A percentile compares a stretch with the other conserved stretches of the same genome.
phyloP scores from a whole-genome alignment of 1,140 invertebrate species.

The Drosophila mayri region DNA sequence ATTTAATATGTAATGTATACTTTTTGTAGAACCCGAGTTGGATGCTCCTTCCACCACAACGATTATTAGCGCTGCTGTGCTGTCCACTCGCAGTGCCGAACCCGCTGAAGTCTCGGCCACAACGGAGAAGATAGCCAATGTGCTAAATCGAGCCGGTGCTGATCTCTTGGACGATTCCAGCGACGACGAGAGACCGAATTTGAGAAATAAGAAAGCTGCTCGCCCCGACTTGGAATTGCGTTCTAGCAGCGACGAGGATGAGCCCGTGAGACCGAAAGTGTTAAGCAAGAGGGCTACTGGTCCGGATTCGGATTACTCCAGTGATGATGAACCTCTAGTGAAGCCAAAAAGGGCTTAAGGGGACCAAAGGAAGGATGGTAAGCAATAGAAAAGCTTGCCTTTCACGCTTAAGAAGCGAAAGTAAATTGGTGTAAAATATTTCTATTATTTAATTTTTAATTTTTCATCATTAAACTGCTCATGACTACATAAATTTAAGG shows the following conservation, averaged over 20 bases:
- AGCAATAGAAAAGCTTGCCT: background rate
- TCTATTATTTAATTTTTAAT: background rate
- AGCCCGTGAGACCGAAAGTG: background rate
- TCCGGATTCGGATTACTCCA: constrained; percentile 16
- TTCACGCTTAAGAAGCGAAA: background rate
- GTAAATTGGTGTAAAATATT: background rate
- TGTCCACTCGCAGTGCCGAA: constrained; percentile 42
- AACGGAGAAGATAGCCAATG: constrained; percentile 39
- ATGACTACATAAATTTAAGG: background rate
- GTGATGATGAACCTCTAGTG: constrained; percentile 17
- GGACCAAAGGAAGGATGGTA: background rate
- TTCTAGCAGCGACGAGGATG: constrained; percentile 5
- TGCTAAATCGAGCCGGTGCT: background rate
- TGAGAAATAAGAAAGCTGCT: background rate
- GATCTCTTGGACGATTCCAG: constrained; percentile 11
- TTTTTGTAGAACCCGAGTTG: constrained; percentile 39
- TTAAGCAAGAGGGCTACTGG: background rate
- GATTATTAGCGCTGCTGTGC: constrained; percentile 58
- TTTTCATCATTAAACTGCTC: background rate
- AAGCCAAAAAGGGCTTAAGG: constrained; percentile 19
- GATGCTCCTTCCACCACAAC: constrained; percentile 57
- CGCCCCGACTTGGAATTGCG: background rate
- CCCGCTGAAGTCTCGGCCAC: background rate
- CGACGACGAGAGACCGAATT: background rate
- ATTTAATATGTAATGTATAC: too few species aligned